These are phyloP conservation scores for Pyrochroa serraticornis DNA, from an alignment of 2,888 invertebrate genomes.

Conservation along the genomic window DNA sequence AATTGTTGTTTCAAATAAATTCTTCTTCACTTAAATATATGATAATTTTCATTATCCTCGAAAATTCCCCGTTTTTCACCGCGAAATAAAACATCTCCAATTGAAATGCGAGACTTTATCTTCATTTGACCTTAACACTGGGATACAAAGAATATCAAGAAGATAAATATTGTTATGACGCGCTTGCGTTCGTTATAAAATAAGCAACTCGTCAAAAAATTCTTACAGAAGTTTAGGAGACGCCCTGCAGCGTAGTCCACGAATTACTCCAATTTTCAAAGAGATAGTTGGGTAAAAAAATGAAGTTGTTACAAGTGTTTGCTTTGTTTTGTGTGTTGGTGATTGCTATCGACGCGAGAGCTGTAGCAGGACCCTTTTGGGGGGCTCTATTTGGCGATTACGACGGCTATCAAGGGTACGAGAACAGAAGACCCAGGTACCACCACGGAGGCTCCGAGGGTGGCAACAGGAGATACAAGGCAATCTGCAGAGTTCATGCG, in stretches of 20 bases:
- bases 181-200: slow-evolving; percentile 17
- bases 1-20: background rate
- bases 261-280: background rate
- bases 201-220: no score
- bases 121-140: slow-evolving; percentile 26
- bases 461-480: slow-evolving; percentile 67
- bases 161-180: slow-evolving; percentile 19
- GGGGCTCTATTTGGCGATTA: slow-evolving; percentile 6
- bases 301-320: background rate
- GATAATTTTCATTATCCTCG: background rate
- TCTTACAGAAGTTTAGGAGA: background rate
- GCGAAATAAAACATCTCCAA: background rate
- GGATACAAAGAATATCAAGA: slow-evolving; percentile 20
- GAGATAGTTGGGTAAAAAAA: background rate
- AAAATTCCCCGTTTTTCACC: slow-evolving; percentile 1
- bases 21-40: background rate
- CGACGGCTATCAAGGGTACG: slow-evolving; percentile 5
- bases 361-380: background rate
- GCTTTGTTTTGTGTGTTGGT: background rate
- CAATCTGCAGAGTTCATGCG: slow-evolving; percentile 73
- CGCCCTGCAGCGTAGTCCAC: background rate
- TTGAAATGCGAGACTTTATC: slow-evolving; percentile 20
- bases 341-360: background rate
- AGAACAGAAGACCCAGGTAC: slow-evolving; percentile 6
- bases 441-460: slow-evolving; percentile 27